Evolutionary conservation across 2,797 vertebrate species (phyloP), one percentile per base, ranked within the genome.

Genomic region (Ispidina picta): DNA sequence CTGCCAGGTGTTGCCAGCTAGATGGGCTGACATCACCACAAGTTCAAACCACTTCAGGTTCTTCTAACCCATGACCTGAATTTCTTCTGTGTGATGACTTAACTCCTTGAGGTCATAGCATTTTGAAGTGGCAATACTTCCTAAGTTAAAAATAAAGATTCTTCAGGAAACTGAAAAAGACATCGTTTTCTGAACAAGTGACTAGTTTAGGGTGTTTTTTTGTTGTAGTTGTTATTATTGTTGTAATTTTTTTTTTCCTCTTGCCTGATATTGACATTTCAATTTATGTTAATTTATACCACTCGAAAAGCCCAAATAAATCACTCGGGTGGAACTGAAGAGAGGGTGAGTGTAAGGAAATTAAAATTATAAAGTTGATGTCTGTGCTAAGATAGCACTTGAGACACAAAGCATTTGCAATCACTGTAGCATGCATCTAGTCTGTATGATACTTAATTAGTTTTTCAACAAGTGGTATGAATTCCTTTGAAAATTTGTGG

Each of bases 271-370:
- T 56, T 96, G 95, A 96, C 94, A 95, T 96, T 97, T 96, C 94
- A 95, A 91, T 96, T 96, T 93, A 96, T 96, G 95, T 83, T 96
- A 94, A 97, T 97, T 93, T 91, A 83, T 86, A 88, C 84, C 69
- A 92, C 92, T 96, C 91, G 84, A 93, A 94, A 87, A 90, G 79
- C 92, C 84, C 80, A 94, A 92, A 91, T 92, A 94, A 95, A 93
- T 86, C 89, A 84, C 63, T 89, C 9, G 25, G 91, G 94, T 4
- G 56, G 91, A 93, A 93, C 90, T 94, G 94, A 95, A 94, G 93
- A 88, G 92, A 60, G 94, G 91, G 91, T 91, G 74, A 95, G 94
- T 80, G 54, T 86, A 95, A 95, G 92, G 88, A 95, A 96, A 96
- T 96, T 92, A 94, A 95, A 96, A 96, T 95, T 58, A 94, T 93